These are phyloP conservation scores for Pheucticus melanocephalus DNA, from an alignment of 2,113 vertebrate genomes.

Conservation along the genomic window DNA sequence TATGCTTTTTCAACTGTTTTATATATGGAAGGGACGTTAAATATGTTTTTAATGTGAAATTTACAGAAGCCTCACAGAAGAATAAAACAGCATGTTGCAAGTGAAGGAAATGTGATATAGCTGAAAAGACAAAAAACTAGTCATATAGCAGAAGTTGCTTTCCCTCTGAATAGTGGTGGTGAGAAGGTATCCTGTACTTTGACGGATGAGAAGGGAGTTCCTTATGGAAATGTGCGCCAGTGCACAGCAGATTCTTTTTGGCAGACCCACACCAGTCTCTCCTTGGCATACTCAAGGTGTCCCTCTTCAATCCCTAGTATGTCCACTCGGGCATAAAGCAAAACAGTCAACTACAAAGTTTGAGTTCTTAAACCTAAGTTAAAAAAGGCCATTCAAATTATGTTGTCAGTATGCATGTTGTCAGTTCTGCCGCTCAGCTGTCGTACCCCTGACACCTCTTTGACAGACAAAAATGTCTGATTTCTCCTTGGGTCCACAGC, in stretches of 20 bases:
- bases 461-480: background rate
- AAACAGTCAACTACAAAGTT: background rate
- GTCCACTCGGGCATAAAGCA: background rate
- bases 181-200: background rate
- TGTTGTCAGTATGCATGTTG: too few relatives aligned
- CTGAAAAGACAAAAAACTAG: accelerated
- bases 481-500: background rate
- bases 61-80: background rate
- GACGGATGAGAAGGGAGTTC: background rate
- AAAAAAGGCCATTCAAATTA: background rate
- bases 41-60: background rate
- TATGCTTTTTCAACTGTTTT: background rate
- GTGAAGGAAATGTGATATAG: background rate
- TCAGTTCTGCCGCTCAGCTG: background rate
- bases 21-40: background rate
- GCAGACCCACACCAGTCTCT: background rate
- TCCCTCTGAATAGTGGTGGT: background rate
- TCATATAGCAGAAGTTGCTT: accelerated
- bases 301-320: background rate
- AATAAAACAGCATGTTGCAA: background rate
- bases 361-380: background rate
- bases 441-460: background rate
- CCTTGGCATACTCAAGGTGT: background rate
- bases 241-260: background rate
- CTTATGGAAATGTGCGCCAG: too few relatives aligned